Evolutionary conservation across 2,888 invertebrate genomes (phyloP), one percentile per base, ranked within the genome.

Genomic region (Pollenia angustigena): DNA sequence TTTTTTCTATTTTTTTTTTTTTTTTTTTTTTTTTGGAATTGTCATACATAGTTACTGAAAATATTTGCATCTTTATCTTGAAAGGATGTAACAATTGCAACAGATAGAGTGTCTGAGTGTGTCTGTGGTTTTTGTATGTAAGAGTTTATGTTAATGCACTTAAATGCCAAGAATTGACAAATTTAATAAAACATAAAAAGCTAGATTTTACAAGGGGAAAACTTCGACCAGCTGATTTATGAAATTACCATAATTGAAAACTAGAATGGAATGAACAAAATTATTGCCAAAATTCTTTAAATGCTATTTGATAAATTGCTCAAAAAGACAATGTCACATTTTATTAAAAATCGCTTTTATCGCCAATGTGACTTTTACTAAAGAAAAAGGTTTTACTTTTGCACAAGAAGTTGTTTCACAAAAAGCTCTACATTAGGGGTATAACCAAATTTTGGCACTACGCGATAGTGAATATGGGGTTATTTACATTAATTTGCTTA

Each of bases 31-130:
- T 52, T 58, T 75, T 50, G 54, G 66, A 87, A 80, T 83, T 75
- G 58, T 75, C 50, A 66, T 71, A 52, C 71, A 82, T 85, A 72
- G 60, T 66, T 72, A 68, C 32, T 48, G 52, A 56, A 76, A 85
- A 76, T 76, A 85, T 81, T 85, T 85, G 81, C 85, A 85, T 85
- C 72, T 81, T 74, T 85, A 85, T 85, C 81, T 81, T 52, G 16
- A 64, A 81, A 76, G 71, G 80, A 81, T 62, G 80, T 80, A 62
- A 48, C n/a, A 58, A 60, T 68, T 58, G 42, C 14, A 40, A 23
- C 11, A 58, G 58, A 46, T 56, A 60, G 16, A 64, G 32, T 44
- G 23, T 9, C 7, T 18, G 56, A 44, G 16, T 58, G 64, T 18
- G 12, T 16, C 10, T 50, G 44, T 23, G 12, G 11, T 40, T 2